Evolutionary conservation across 2,113 vertebrate species (phyloP).

Genomic region (Lipophrys pholis): DNA sequence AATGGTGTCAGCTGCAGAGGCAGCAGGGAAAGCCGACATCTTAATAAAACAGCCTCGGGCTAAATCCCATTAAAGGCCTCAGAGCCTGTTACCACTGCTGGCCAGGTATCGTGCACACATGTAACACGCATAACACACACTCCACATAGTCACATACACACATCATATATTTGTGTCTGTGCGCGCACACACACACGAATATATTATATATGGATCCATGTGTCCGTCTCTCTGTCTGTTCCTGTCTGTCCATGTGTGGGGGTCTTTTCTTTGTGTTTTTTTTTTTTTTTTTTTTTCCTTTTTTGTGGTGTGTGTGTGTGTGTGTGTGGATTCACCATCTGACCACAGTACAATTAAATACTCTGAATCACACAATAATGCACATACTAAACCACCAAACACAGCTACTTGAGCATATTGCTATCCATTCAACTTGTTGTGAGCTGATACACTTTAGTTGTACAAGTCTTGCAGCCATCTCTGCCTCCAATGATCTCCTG

Average conservation of each 20-base stretch:
- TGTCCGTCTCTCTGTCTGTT: constrained; percentile 83
- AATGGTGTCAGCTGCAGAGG: constrained; percentile 99
- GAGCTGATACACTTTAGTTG: not conserved
- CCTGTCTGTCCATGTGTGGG: constrained; percentile 78
- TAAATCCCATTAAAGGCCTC: constrained; percentile 99
- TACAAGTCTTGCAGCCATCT: not conserved
- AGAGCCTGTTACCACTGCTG: constrained; percentile 99
- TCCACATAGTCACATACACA: constrained; percentile 57
- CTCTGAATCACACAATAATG: constrained; percentile 30
- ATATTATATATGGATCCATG: constrained; percentile 84
- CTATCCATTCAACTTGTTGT: not conserved
- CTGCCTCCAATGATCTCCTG: not conserved
- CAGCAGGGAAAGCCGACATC: constrained; percentile 99
- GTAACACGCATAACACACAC: constrained; percentile 67
- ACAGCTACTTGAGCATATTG: constrained; percentile 20
- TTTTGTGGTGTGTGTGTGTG: constrained; percentile 31
- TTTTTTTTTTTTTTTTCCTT: not conserved
- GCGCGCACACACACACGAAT: constrained; percentile 62
- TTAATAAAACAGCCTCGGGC: constrained; percentile 99
- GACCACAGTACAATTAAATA: constrained; percentile 49
- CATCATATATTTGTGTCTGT: constrained; percentile 46
- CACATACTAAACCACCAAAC: constrained; percentile 7
- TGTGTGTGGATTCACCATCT: constrained; percentile 61
- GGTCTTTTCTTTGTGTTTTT: constrained; percentile 78
- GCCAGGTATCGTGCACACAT: constrained; percentile 90